Conservation (phyloP, 2,113 vertebrate species). For the Carettochelys insculpta region DNA sequence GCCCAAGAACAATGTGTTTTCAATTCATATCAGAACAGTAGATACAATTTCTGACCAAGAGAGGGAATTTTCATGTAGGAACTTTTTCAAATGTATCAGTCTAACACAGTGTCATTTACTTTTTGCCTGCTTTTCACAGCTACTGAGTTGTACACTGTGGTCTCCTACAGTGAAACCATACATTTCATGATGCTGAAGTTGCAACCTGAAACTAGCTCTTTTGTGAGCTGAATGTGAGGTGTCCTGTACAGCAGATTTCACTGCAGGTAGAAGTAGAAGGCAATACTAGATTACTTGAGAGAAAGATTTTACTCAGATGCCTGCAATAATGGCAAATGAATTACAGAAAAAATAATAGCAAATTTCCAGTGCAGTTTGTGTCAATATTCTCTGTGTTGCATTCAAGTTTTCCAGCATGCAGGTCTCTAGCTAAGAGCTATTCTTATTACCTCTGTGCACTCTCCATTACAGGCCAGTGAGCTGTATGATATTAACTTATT, state of each 20-base stretch:
- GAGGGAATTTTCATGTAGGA: neutral
- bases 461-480: neutral
- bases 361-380: neutral
- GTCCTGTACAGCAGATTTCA: neutral
- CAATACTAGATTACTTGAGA: neutral
- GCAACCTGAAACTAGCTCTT: neutral
- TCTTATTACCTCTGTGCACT: neutral
- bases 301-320: neutral
- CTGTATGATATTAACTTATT: constrained; percentile 16
- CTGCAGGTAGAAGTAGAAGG: neutral
- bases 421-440: neutral
- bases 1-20: neutral
- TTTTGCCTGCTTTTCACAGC: neutral
- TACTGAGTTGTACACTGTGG: neutral
- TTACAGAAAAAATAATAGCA: neutral
- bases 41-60: neutral
- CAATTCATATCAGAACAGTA: neutral
- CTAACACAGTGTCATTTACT: neutral
- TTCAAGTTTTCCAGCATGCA: neutral
- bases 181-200: neutral
- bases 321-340: neutral
- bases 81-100: neutral
- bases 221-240: neutral
- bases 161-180: neutral
- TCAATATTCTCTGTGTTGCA: neutral